Conservation (phyloP, 2,113 vertebrate genomes). For the Poeciliopsis turrubarensis region DNA sequence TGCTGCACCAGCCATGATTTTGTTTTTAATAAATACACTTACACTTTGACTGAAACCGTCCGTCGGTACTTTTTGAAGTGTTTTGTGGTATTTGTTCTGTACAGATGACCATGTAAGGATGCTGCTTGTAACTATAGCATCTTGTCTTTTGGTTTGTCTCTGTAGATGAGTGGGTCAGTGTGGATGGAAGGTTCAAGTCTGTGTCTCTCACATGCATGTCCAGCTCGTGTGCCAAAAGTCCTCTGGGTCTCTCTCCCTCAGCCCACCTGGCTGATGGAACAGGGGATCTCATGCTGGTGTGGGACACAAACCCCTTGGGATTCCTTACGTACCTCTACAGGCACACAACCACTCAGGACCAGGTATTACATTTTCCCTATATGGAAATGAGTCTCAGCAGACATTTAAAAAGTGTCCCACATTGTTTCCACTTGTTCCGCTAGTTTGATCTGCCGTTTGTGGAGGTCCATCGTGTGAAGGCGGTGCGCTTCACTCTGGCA, state of each 20-base stretch:
- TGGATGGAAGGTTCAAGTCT: slow-evolving; percentile 79
- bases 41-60: too few species aligned
- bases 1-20: too few species aligned
- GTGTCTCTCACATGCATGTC: slow-evolving; percentile 86
- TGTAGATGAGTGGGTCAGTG: slow-evolving; percentile 73
- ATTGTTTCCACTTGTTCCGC: background rate
- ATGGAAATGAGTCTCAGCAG: background rate
- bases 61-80: background rate
- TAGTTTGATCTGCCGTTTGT: slow-evolving; percentile 87
- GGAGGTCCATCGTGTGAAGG: slow-evolving; percentile 84
- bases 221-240: slow-evolving; percentile 84
- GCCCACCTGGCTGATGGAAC: slow-evolving; percentile 86
- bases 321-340: slow-evolving; percentile 82
- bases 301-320: slow-evolving; percentile 73
- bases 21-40: too few species aligned
- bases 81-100: background rate
- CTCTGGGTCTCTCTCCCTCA: slow-evolving; percentile 82
- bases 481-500: slow-evolving; percentile 74
- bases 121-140: background rate
- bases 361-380: slow-evolving; percentile 61
- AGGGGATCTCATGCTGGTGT: slow-evolving; percentile 84
- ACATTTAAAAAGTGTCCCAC: background rate
- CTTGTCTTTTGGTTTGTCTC: background rate
- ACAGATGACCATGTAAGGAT: background rate
- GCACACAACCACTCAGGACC: slow-evolving; percentile 83